Base-by-base conservation (phyloP, 2,797 vertebrate species). In the Taeniopygia guttata region DNA sequence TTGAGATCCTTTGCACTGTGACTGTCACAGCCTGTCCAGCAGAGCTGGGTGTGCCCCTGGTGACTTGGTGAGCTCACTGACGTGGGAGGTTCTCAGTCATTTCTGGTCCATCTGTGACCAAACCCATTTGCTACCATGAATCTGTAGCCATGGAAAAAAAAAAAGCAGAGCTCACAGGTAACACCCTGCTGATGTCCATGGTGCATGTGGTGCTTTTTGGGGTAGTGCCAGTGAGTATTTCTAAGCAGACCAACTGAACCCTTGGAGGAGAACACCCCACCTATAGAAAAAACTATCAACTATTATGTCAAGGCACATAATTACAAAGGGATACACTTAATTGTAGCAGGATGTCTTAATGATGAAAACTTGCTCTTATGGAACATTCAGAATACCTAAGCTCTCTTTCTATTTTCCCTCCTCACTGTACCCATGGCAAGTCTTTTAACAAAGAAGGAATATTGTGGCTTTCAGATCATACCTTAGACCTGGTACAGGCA, bases 141-240 rank as follows among this genome's bases (percentile, higher is more conserved):
- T 92, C 43, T 59, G 27, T 45, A 87, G 32, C 60, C 68, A 74
- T 60, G 25, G 32, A 59, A 77, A 52, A 67, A 56, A 56, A 40
- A 49, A 32, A 32, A 29, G 13, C n/a, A 34, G 69, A 42, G 18
- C 64, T 80, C 45, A 55, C 17, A 19, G 63, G 4, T 40, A 89
- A 87, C 0, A 0, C 51, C 40, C 83, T 89, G 32, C 72, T 93
- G 90, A 85, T 87, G 87, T 62, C 92, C 94, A 94, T 84, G 16
- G 40, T 91, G 64, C 91, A 91, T 73, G 74, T 93, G 84, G 68
- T 93, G 62, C 72, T 84, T 80, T 84, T 51, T 76, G 91, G 94
- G 68, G 63, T 55, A 36, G 60, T 85, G 86, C 88, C 90, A 94
- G 70, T 72, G 73, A 91, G 45, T 84, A 26, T 95, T 93, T 94